Percentiles rank a stretch among this genome's conserved stretches.
Evolutionary conservation across 2,888 invertebrate genomes (phyloP).

Genomic region (Eugnorisma glareosa): DNA sequence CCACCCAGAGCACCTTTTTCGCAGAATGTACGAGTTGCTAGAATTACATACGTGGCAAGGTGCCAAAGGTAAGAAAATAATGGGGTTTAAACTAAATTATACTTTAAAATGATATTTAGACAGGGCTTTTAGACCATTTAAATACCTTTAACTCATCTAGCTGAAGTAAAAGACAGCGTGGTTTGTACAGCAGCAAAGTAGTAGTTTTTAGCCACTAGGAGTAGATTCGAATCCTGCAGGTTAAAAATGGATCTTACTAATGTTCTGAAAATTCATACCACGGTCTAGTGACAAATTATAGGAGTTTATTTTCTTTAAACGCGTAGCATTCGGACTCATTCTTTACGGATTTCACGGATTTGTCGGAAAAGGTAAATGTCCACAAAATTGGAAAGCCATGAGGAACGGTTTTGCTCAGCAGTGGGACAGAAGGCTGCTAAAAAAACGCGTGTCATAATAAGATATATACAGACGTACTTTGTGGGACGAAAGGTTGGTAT

Average conservation of each 20-base stretch:
- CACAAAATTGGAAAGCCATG: no score
- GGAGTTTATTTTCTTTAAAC: not conserved
- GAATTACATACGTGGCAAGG: conserved; percentile 26
- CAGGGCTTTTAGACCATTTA: not conserved
- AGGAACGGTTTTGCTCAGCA: no score
- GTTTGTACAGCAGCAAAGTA: not conserved
- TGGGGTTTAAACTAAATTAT: conserved; percentile 20
- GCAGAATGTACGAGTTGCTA: not conserved
- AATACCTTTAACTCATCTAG: not conserved
- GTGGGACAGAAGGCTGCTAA: no score
- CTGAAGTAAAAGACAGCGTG: not conserved
- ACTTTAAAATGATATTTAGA: not conserved
- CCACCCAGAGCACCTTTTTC: conserved; percentile 1
- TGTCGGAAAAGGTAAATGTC: no score
- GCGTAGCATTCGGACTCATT: not conserved
- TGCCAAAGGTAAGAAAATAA: conserved; percentile 20
- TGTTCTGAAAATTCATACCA: not conserved
- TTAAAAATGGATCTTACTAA: not conserved
- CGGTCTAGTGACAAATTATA: not conserved
- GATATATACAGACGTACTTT: not conserved
- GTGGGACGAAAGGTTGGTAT: not conserved
- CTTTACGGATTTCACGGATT: no score
- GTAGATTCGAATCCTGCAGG: no score
- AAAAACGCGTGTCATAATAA: not conserved
- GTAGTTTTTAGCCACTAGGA: not conserved